Percentiles rank a stretch among this genome's conserved stretches.
phyloP scores from a whole-genome alignment of 1,140 invertebrate species.

The Helicoverpa zea region DNA sequence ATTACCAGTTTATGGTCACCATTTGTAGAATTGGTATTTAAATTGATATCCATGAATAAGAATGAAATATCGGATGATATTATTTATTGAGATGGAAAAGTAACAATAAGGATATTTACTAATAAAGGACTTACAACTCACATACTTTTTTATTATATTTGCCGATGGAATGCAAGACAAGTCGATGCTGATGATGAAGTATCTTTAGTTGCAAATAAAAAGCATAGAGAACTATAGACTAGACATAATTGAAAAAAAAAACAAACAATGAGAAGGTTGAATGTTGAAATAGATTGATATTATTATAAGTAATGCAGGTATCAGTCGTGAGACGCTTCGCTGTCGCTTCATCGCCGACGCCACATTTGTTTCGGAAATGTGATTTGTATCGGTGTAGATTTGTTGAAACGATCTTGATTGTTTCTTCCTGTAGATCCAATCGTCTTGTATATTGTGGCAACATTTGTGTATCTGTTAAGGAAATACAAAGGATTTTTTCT shows the following conservation, averaged over 20 bases:
- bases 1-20: background rate
- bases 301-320: background rate
- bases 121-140: no score
- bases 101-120: no score
- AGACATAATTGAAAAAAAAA: background rate
- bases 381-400: constrained; percentile 25
- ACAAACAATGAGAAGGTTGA: background rate
- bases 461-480: background rate
- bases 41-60: no score
- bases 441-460: background rate
- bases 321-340: background rate
- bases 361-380: constrained; percentile 26
- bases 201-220: no score
- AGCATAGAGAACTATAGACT: no score
- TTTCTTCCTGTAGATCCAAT: constrained; percentile 8
- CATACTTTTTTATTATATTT: no score
- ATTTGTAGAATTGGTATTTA: background rate
- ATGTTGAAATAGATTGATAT: background rate
- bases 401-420: constrained; percentile 32
- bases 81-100: no score
- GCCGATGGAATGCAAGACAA: no score
- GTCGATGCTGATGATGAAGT: no score
- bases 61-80: no score
- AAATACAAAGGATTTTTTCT: background rate
- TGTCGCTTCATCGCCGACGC: background rate